phyloP scores from a whole-genome alignment of 2,797 vertebrate species.

The Syncerus caffer region DNA sequence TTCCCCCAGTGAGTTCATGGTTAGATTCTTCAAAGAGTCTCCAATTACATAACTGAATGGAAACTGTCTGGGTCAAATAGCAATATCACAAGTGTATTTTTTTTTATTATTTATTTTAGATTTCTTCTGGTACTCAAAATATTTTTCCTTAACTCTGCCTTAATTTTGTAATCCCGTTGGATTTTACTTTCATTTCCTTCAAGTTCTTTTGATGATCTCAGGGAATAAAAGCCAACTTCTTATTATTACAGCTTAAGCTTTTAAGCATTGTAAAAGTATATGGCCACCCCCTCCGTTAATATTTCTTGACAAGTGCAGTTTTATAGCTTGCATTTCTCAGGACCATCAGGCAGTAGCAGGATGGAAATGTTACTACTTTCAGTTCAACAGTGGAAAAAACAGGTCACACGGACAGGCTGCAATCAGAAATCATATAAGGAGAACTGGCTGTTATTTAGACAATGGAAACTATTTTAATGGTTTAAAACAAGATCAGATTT shows the following conservation, averaged over 20 bases:
- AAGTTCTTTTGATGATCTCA: conserved; percentile 56
- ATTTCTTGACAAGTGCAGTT: conserved; percentile 46
- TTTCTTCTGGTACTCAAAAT: conserved; percentile 46
- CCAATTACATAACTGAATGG: conserved; percentile 29
- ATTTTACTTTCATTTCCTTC: conserved; percentile 61
- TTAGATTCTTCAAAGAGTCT: neutral
- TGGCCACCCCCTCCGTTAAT: neutral
- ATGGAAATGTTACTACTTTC: conserved; percentile 48
- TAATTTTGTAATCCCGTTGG: conserved; percentile 41
- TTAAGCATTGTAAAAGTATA: conserved; percentile 38
- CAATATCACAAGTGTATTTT: neutral
- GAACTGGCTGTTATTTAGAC: conserved; percentile 40
- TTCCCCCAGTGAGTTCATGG: neutral
- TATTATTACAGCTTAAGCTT: conserved; percentile 43
- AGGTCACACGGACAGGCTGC: neutral
- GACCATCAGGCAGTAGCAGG: conserved; percentile 41
- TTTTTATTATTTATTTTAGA: conserved; percentile 51
- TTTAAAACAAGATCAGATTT: conserved; percentile 57
- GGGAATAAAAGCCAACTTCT: conserved; percentile 48
- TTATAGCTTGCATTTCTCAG: conserved; percentile 39
- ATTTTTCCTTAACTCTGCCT: conserved; percentile 41
- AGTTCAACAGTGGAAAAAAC: conserved; percentile 58
- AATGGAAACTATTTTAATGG: conserved; percentile 47
- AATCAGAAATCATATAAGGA: conserved; percentile 46
- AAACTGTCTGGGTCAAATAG: conserved; percentile 3